A percentile compares a stretch with the other conserved stretches of the same genome.
These are phyloP conservation scores for Orthosia gothica DNA, from an alignment of 2,888 invertebrate species.

Conservation along the genomic window DNA sequence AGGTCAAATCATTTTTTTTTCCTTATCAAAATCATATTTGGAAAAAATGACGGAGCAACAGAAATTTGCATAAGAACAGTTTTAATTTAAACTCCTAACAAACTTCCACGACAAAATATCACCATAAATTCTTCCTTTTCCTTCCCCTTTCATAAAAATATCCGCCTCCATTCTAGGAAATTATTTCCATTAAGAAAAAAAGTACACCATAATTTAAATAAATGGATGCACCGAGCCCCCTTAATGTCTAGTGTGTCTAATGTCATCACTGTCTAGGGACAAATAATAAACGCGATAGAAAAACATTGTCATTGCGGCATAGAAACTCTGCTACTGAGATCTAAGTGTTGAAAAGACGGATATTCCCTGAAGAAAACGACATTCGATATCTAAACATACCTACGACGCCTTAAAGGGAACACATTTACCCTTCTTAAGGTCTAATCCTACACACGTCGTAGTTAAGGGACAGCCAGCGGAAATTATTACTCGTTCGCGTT, in stretches of 20 bases:
- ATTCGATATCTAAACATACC: conserved; percentile 42
- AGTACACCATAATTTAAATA: conserved; percentile 61
- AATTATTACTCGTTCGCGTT: conserved; percentile 86
- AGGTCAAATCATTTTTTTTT: neutral
- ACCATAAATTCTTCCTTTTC: conserved; percentile 41
- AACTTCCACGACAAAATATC: conserved; percentile 30
- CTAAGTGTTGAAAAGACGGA: conserved; percentile 13
- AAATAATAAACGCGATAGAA: conserved; percentile 47
- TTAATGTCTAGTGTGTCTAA: no score
- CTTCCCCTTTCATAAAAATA: conserved; percentile 49
- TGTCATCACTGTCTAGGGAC: conserved; percentile 39
- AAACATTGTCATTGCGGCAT: conserved; percentile 43
- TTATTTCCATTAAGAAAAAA: conserved; percentile 64
- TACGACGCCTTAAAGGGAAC: conserved; percentile 40
- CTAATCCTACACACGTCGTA: conserved; percentile 74
- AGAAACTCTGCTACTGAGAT: conserved; percentile 15
- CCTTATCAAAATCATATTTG: neutral
- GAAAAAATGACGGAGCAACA: neutral
- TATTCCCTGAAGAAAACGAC: conserved; percentile 35
- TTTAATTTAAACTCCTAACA: conserved; percentile 19
- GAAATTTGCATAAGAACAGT: conserved; percentile 3
- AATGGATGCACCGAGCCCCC: conserved; percentile 59
- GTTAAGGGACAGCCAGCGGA: conserved; percentile 76
- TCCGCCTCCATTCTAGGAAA: conserved; percentile 50
- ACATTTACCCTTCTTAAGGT: conserved; percentile 67